Evolutionary conservation across 2,888 invertebrate genomes (phyloP), one percentile per base, ranked within the genome.

Genomic region (Ditylenchus weischeri): DNA sequence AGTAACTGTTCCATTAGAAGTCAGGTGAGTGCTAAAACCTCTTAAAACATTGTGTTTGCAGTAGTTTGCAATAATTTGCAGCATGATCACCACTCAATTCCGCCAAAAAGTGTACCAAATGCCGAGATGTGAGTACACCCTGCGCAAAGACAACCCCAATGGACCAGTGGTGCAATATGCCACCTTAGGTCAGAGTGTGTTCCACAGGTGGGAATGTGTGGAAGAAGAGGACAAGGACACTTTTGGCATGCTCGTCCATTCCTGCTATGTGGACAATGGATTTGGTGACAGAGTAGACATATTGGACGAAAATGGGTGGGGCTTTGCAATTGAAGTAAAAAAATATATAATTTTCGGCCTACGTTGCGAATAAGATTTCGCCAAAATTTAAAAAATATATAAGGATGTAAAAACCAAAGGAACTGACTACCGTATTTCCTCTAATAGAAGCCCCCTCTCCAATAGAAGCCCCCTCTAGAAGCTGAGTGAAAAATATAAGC

Each of bases 231-330:
- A 75, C 54, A 73, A 80, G 51, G 83, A 82, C 70, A 79, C 79
- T 7, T 83, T 81, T 64, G 83, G 83, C 38, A 83, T 83, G 83
- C 72, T 83, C 18, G 81, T 83, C 36, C 69, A 83, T 68, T 78
- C 78, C 10, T 83, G 83, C 62, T 80, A 76, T 64, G 83, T 83
- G 1, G 81, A 82, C 61, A 81, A 81, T 58, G 81, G 82, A 6
- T 74, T 71, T 59, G 83, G 82, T 1, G 80, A 82, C 65, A 66
- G 72, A 15, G 81, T 80, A 8, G 79, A 83, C 57, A 75, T 82
- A 47, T 67, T 82, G 19, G 77, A 81, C 67, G 64, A 62, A 21
- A 77, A 76, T 49, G 81, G 81, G 74, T 80, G 51, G 57, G 67
- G 63, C 29, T 36, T 54, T 54, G 29, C n/a, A 11, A 29, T 2